phyloP scores from a whole-genome alignment of 1,140 invertebrate genomes.

The Probaryconus sp. region DNA sequence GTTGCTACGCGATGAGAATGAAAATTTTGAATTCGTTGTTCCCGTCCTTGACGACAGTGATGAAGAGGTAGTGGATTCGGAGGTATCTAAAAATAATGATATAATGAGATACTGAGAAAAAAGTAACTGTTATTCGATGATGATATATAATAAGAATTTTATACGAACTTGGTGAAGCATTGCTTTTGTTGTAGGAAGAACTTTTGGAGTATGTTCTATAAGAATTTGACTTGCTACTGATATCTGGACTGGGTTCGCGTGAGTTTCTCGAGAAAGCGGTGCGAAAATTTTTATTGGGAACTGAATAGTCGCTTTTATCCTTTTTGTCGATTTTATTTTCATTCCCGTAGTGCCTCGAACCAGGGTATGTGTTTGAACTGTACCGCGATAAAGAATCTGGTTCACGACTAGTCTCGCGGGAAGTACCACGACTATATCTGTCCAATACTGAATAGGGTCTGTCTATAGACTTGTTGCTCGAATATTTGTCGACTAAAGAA shows the following conservation, averaged over 20 bases:
- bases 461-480: slow-evolving; percentile 66
- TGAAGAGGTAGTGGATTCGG: slow-evolving; percentile 8
- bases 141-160: background rate
- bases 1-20: slow-evolving; percentile 3
- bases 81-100: slow-evolving; percentile 20
- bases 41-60: slow-evolving; percentile 4
- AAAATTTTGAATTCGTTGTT: slow-evolving; percentile 19
- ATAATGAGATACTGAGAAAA: background rate
- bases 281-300: slow-evolving; percentile 64
- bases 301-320: slow-evolving; percentile 63
- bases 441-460: slow-evolving; percentile 71
- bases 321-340: slow-evolving; percentile 68
- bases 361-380: slow-evolving; percentile 69
- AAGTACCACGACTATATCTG: slow-evolving; percentile 67
- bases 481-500: slow-evolving; percentile 73
- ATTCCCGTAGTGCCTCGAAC: slow-evolving; percentile 65
- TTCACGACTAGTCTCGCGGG: slow-evolving; percentile 70
- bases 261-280: slow-evolving; percentile 65
- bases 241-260: slow-evolving; percentile 73
- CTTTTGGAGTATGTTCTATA: slow-evolving; percentile 67
- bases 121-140: background rate
- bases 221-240: slow-evolving; percentile 65
- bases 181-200: slow-evolving; percentile 64
- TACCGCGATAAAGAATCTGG: slow-evolving; percentile 68
- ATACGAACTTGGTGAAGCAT: slow-evolving; percentile 63